Percentiles rank a stretch among this genome's conserved stretches.
Conservation (phyloP, 2,797 vertebrate genomes). For the Myiothlypis coronata region DNA sequence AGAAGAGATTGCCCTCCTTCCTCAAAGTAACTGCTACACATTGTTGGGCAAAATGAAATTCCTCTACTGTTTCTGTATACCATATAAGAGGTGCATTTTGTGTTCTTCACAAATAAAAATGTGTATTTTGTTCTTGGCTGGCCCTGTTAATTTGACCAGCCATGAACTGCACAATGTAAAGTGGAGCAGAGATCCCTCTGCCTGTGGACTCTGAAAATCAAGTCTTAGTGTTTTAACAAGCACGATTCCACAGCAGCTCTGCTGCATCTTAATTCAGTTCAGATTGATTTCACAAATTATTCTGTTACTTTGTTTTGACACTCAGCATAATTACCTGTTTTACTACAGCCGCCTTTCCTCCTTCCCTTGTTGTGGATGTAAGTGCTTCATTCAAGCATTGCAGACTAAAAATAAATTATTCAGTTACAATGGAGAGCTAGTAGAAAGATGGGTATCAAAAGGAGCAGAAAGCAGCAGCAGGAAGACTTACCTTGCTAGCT, state of each 20-base stretch:
- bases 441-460: constrained; percentile 45
- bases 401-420: constrained; percentile 80
- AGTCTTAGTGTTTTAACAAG: not conserved
- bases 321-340: constrained; percentile 85
- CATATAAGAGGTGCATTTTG: not conserved
- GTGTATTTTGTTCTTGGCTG: not conserved
- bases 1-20: not conserved
- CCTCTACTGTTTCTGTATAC: not conserved
- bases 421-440: constrained; percentile 55
- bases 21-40: not conserved
- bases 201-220: not conserved
- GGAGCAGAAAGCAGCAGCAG: not conserved
- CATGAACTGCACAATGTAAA: not conserved
- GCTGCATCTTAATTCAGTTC: not conserved
- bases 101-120: not conserved
- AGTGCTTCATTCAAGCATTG: constrained; percentile 93
- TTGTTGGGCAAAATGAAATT: not conserved
- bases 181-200: not conserved
- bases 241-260: not conserved
- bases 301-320: constrained; percentile 13
- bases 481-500: constrained; percentile 85
- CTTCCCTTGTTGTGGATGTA: constrained; percentile 85
- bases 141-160: not conserved
- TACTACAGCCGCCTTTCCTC: constrained; percentile 87
- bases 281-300: not conserved